Evolutionary conservation across 2,113 vertebrate species (phyloP).

Genomic region (Capreolus pygargus): DNA sequence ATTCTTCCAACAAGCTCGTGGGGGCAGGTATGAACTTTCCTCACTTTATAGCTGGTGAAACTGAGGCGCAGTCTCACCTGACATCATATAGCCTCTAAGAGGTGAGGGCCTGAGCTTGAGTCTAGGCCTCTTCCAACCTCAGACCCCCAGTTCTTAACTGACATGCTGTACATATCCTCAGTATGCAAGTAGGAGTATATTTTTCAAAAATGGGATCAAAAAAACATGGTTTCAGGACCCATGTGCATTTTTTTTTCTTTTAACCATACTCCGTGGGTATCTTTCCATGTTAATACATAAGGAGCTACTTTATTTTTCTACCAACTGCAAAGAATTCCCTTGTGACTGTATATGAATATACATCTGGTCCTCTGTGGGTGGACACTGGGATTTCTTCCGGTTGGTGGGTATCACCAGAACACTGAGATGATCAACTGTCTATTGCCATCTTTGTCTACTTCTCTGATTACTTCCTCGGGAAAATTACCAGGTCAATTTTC

Average conservation of each 20-base stretch:
- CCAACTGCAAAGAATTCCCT: background rate
- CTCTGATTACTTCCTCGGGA: background rate
- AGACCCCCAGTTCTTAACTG: background rate
- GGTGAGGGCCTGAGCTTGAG: background rate
- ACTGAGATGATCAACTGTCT: background rate
- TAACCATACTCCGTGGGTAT: background rate
- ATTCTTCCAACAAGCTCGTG: background rate
- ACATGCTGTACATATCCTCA: accelerated
- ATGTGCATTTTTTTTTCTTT: background rate
- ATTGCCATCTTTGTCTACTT: background rate
- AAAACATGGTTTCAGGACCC: background rate
- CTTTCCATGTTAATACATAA: background rate
- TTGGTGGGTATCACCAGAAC: background rate
- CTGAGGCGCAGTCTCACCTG: background rate
- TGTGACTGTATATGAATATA: no score
- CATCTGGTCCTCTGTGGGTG: background rate
- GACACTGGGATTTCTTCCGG: background rate
- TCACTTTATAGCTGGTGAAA: background rate
- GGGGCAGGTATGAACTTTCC: background rate
- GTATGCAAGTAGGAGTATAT: background rate
- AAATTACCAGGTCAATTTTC: background rate
- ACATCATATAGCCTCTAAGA: background rate
- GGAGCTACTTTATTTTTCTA: background rate
- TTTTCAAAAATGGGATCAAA: background rate
- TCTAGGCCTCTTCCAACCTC: background rate